Evolutionary conservation across 2,113 vertebrate species (phyloP), one percentile per base, ranked within the genome.

Genomic region (Atractosteus spatula): DNA sequence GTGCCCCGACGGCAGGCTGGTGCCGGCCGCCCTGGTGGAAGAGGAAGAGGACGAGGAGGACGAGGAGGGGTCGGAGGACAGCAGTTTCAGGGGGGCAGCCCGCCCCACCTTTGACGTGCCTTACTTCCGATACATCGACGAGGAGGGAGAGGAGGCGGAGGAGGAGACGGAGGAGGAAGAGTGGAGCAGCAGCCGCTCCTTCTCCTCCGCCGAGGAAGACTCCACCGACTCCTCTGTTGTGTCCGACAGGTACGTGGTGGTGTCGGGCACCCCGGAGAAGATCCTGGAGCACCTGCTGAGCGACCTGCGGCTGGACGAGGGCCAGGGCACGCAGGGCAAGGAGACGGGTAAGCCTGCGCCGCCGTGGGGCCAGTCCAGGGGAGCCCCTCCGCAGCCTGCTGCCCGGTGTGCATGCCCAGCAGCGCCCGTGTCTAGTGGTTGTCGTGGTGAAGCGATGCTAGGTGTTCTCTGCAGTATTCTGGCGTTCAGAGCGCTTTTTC

Each of bases 41-140:
- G 89, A 92, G 79, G 91, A 92, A 82, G 87, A 90, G 69, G 91
- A 92, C 3, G 88, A 90, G 70, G 89, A 90, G 0, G 87, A 88
- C 0, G 90, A 91, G 10, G 91, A 89, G 59, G 82, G 81, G 72
- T 87, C 78, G 7, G 77, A 82, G 62, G 81, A 81, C 73, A 81
- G 83, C 74, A 79, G 82, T 76, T 84, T 68, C 74, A 81, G 92
- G 71, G 89, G 84, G 75, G 82, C 88, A 77, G 91, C 92, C 8
- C 67, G 96, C 86, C 96, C 95, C 75, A 97, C 97, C 43, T 99
- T 99, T 81, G 96, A 98, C 79, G 97, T 99, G 86, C 96, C 96
- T 81, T 97, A 97, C 92, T 98, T 99, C 89, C 95, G 97, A 86
- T 99, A 98, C 88, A 97, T 97, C 77, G 96, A 98, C 29, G 97